Evolutionary conservation across 2,113 vertebrate species (phyloP).

Genomic region (Poicephalus meyeri): DNA sequence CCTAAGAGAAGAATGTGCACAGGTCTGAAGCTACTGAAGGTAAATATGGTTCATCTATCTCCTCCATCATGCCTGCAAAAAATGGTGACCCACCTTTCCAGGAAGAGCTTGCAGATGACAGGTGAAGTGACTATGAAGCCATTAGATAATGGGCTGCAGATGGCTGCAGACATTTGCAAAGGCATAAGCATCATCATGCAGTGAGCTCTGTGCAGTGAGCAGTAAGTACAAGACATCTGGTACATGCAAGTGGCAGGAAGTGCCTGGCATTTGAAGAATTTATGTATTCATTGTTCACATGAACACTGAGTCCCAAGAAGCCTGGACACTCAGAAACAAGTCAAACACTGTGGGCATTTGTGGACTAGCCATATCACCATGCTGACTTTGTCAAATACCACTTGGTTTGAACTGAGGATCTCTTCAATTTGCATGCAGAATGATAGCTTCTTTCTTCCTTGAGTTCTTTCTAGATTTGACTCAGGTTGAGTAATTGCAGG

Average conservation of each 20-base stretch:
- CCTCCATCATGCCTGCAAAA: background rate
- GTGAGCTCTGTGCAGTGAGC: background rate
- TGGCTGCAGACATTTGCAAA: background rate
- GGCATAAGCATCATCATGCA: background rate
- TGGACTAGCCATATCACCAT: background rate
- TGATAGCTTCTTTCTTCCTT: background rate
- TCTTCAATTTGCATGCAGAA: background rate
- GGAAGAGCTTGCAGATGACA: background rate
- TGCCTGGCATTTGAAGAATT: background rate
- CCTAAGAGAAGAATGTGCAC: background rate
- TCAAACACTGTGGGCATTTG: background rate
- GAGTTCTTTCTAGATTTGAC: background rate
- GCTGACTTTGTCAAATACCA: background rate
- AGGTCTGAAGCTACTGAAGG: background rate
- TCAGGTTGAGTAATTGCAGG: background rate
- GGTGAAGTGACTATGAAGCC: background rate
- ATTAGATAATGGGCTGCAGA: background rate
- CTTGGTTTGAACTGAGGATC: background rate
- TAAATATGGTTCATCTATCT: background rate
- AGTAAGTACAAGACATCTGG: background rate
- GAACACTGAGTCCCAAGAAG: background rate
- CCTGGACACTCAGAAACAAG: background rate
- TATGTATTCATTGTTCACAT: background rate
- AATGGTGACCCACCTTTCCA: background rate
- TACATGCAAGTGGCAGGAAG: background rate